Conservation (phyloP, 1,140 invertebrate genomes). For the Glossosoma conforme region DNA sequence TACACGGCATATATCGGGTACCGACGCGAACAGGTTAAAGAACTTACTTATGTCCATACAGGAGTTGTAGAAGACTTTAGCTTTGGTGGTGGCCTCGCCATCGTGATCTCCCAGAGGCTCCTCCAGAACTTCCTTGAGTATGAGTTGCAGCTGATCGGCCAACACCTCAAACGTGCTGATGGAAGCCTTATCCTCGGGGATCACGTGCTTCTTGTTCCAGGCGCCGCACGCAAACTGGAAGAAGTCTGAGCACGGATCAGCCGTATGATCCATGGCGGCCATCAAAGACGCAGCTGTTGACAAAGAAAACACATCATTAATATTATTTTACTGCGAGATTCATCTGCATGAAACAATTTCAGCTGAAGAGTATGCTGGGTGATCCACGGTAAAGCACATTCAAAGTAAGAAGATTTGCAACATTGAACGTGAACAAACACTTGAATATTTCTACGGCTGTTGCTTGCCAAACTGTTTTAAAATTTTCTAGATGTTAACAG, state of each 20-base stretch:
- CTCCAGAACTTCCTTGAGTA: slow-evolving; percentile 73
- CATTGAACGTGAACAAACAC: too few relatives aligned
- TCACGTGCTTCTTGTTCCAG: slow-evolving; percentile 85
- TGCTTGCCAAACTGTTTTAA: too few relatives aligned
- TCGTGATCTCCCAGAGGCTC: slow-evolving; percentile 58
- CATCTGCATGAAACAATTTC: too few relatives aligned
- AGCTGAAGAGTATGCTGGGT: too few relatives aligned
- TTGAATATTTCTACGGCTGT: too few relatives aligned
- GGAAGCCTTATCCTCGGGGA: slow-evolving; percentile 82
- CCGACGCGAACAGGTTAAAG: too few relatives aligned
- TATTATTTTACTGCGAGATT: too few relatives aligned
- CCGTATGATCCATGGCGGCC: slow-evolving; percentile 74
- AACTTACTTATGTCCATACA: slow-evolving; percentile 85
- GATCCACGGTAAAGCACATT: too few relatives aligned
- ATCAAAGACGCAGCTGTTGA: slow-evolving; percentile 74
- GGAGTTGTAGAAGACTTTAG: slow-evolving; percentile 79
- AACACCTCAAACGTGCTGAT: slow-evolving; percentile 84
- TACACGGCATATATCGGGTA: too few relatives aligned
- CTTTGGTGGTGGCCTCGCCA: slow-evolving; percentile 70
- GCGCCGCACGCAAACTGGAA: slow-evolving; percentile 86
- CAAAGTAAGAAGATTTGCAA: too few relatives aligned
- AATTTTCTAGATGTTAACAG: too few relatives aligned
- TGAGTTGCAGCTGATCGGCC: slow-evolving; percentile 80
- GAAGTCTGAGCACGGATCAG: slow-evolving; percentile 82
- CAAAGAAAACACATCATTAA: slow-evolving; percentile 19